Percentiles rank a stretch among this genome's conserved stretches.
Conservation (phyloP, 2,797 vertebrate species). For the Smutsia gigantea region DNA sequence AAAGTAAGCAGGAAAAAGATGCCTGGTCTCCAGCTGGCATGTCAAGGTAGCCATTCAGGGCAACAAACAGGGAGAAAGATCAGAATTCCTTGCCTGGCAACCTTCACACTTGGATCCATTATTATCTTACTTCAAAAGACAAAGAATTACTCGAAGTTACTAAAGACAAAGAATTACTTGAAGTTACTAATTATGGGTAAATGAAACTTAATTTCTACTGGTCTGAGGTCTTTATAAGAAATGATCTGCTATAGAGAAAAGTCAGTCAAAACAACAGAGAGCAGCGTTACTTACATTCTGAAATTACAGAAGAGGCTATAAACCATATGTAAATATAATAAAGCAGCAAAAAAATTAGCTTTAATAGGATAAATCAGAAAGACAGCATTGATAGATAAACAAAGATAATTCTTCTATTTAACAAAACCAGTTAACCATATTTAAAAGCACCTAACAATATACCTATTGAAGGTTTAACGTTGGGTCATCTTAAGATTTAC, state of each 20-base stretch:
- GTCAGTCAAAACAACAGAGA: background rate
- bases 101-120: background rate
- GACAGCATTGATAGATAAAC: background rate
- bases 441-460: background rate
- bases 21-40: background rate
- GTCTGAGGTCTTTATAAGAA: background rate
- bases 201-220: slow-evolving; percentile 19
- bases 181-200: background rate
- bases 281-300: background rate
- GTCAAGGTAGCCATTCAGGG: background rate
- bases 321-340: background rate
- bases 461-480: background rate
- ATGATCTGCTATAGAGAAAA: background rate
- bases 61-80: background rate
- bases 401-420: slow-evolving; percentile 33
- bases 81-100: background rate
- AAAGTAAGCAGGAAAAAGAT: background rate
- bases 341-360: background rate
- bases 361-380: background rate
- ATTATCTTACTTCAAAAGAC: slow-evolving; percentile 10
- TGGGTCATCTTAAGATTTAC: background rate
- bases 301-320: slow-evolving; percentile 2
- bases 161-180: slow-evolving; percentile 22
- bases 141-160: background rate
- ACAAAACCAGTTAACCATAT: slow-evolving; percentile 22